Percentiles rank a stretch among this genome's conserved stretches.
Conservation (phyloP, 2,888 invertebrate species). For the Tetranychus truncatus region DNA sequence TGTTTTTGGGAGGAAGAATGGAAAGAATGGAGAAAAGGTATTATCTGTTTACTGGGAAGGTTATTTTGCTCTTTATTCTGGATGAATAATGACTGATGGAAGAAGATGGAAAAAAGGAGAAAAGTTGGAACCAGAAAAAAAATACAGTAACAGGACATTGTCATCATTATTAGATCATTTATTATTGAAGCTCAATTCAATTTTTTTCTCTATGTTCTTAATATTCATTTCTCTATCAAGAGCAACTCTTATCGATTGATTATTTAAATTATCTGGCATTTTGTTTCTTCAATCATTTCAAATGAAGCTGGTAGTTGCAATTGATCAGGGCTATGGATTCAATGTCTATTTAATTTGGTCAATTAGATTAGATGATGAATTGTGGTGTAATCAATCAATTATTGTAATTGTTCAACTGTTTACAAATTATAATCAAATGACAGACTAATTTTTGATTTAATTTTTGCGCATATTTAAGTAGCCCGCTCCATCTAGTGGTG, state of each 20-base stretch:
- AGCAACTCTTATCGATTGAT: not conserved
- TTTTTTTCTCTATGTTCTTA: not conserved
- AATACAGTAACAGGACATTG: not conserved
- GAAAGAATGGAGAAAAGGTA: not conserved
- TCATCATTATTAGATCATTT: not conserved
- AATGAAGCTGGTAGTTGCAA: too few species aligned
- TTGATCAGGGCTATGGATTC: too few species aligned
- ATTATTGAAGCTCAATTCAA: not conserved
- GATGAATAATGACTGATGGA: not conserved
- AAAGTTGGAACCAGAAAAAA: not conserved
- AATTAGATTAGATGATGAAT: too few species aligned
- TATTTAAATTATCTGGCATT: not conserved
- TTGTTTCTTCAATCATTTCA: too few species aligned
- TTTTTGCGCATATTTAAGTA: too few species aligned
- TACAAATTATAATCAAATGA: too few species aligned
- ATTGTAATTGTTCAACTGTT: too few species aligned
- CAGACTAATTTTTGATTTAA: too few species aligned
- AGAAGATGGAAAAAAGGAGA: not conserved
- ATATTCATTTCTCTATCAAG: not conserved
- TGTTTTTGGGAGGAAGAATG: too few species aligned
- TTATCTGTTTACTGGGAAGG: not conserved
- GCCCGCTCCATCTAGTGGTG: not conserved
- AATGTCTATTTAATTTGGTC: too few species aligned
- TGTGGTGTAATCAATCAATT: too few species aligned
- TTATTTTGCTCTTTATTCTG: not conserved